Evolutionary conservation across 2,113 vertebrate species (phyloP).

Genomic region (Calyptomena viridis): DNA sequence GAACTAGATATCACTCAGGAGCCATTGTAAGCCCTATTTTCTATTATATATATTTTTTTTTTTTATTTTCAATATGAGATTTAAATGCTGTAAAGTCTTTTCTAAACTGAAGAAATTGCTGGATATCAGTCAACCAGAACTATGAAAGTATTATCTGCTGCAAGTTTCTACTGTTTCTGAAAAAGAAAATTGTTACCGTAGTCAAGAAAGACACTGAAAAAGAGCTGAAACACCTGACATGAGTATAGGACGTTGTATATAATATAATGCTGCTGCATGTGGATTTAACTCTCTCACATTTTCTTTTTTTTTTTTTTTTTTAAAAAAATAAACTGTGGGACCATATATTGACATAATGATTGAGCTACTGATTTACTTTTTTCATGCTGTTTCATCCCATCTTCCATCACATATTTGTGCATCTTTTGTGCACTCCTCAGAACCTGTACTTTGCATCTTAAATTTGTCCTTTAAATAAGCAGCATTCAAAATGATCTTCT

Average conservation of each 20-base stretch:
- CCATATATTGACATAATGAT: not conserved
- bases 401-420: not conserved
- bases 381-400: not conserved
- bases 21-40: not conserved
- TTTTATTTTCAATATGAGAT: not conserved
- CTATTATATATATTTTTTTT: not conserved
- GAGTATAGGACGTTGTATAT: not conserved
- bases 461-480: not conserved
- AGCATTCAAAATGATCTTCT: not conserved
- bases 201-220: not conserved
- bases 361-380: not conserved
- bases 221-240: not conserved
- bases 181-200: not conserved
- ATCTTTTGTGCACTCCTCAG: not conserved
- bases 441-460: not conserved
- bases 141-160: not conserved
- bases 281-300: not conserved
- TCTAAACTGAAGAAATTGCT: not conserved
- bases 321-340: accelerated
- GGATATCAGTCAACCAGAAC: not conserved
- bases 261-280: accelerated
- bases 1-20: not conserved
- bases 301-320: not conserved
- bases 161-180: not conserved
- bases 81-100: not conserved